These are phyloP conservation scores for Sycophila sp. DNA, from an alignment of 1,140 invertebrate species.

Conservation along the genomic window DNA sequence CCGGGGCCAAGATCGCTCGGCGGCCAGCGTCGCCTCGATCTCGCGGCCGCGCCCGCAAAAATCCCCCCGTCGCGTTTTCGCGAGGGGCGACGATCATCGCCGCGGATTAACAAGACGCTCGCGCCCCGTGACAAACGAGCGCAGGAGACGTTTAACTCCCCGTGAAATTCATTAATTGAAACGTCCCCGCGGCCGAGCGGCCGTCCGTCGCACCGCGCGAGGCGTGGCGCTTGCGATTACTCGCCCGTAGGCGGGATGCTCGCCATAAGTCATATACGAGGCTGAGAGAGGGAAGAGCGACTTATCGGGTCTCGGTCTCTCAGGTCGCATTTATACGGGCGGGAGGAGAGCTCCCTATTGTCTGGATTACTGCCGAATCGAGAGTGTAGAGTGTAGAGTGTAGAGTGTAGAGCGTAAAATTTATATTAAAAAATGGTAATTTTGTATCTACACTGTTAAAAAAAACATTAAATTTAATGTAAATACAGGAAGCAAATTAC, in stretches of 20 bases:
- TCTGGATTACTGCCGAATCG: too few relatives aligned
- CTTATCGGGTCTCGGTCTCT: too few relatives aligned
- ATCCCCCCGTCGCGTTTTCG: not conserved
- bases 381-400: too few relatives aligned
- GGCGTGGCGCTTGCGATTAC: conserved; percentile 45
- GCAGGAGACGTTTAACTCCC: not conserved
- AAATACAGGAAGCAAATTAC: too few relatives aligned
- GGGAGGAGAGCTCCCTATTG: too few relatives aligned
- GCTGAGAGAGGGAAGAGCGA: not conserved
- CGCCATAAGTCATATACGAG: conserved; percentile 42
- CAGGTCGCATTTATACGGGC: too few relatives aligned
- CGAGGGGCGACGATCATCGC: not conserved
- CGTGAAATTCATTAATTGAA: conserved; percentile 51
- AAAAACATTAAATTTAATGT: too few relatives aligned
- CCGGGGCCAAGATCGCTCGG: not conserved
- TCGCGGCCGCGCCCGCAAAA: not conserved
- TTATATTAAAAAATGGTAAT: too few relatives aligned
- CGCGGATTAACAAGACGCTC: conserved; percentile 15
- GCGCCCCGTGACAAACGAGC: conserved; percentile 13
- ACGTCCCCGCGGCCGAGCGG: conserved; percentile 40
- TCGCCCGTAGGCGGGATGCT: conserved; percentile 46
- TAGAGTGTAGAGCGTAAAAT: too few relatives aligned
- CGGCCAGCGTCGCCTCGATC: not conserved
- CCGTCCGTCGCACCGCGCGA: conserved; percentile 36
- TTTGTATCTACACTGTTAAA: too few relatives aligned